Base-by-base conservation (phyloP, 1,140 invertebrate genomes). In the Papilio polyxenes region DNA sequence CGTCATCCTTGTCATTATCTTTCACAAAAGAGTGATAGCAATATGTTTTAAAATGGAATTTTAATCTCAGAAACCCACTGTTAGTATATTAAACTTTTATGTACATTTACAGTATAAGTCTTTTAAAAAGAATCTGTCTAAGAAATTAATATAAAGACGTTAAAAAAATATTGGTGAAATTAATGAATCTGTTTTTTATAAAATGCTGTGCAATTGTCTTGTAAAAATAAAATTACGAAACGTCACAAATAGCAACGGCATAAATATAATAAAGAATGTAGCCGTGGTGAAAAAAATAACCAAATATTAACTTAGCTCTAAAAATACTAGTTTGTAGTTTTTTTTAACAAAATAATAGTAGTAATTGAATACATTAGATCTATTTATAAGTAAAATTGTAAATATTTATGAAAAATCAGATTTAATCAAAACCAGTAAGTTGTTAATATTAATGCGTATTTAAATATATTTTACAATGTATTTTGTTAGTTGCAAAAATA, bases 301-400 rank as follows among this genome's bases (percentile, higher is more conserved):
- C 17, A 83, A 31, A 51, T 76, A 77, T 48, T 72, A 81, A 81
- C 44, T 80, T 81, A 74, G 81, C 80, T 81, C 37, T 82, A 82
- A 53, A 65, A 81, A 78, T 51, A 59, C 17, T 20, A 72, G 15
- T 72, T 72, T 17, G 62, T 62, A 17, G 15, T 17, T 56, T 20
- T n/a, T n/a, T 72, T 72, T 72, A 37, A 72, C 4, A 5, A 37
- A 11, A 2, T 72, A 72, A 8, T 4, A 6, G 11, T 13, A 31
- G 13, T 31, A 17, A 37, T 15, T 10, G 7, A 59, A n/a, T n/a
- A n/a, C n/a, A 8, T 72, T 72, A 15, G 15, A 17, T 40, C 0
- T 5, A 2, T 37, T 72, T 72, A 40, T 72, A 72, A 37, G 13
- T 15, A 72, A 40, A 15, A 17, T 31, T 23, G 62, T 31, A 65